Base-by-base conservation (phyloP, 2,797 vertebrate species). In the Propithecus perrieri region DNA sequence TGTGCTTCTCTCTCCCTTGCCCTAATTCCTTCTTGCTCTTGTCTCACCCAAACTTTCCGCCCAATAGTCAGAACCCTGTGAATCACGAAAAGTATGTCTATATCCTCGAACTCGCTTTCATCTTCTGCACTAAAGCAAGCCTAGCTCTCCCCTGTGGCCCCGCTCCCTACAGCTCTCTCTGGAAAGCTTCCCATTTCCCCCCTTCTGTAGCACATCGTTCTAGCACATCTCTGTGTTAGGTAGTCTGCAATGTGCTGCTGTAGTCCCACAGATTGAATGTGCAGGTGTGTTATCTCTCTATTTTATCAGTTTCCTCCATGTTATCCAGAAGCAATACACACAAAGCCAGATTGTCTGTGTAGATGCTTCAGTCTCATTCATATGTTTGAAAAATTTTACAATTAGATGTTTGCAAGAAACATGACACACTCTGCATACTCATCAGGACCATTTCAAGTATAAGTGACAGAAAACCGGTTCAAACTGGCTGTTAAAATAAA, bases 401-500 rank as follows among this genome's bases (percentile, higher is more conserved):
- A 50, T 80, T 91, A 85, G 43, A 84, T 92, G 35, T 76, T 61
- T 85, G 9, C 26, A 46, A 94, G 63, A 95, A 92, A 74, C 84
- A 57, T 72, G 63, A 85, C 50, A 80, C 18, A 81, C 11, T 69
- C 55, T 41, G 46, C 76, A 89, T 87, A 76, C 35, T 12, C 59
- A 84, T 89, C 84, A 65, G 61, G 61, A 55, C 28, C 50, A 74
- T 75, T 65, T 93, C 63, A 79, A 57, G 48, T 41, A 1, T 74
- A 96, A 96, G 80, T 50, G 80, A 71, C 65, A 90, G 69, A 79
- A 93, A 87, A 57, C 15, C 33, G 61, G 41, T 22, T 96, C 76
- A 53, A 72, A 41, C 10, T 35, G 59, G 53, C 41, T 69, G 9
- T 89, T 53, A 85, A 90, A 88, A 94, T 61, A 76, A 85, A 85